Base-by-base conservation (phyloP, 2,888 invertebrate species). In the Patella caerulea region DNA sequence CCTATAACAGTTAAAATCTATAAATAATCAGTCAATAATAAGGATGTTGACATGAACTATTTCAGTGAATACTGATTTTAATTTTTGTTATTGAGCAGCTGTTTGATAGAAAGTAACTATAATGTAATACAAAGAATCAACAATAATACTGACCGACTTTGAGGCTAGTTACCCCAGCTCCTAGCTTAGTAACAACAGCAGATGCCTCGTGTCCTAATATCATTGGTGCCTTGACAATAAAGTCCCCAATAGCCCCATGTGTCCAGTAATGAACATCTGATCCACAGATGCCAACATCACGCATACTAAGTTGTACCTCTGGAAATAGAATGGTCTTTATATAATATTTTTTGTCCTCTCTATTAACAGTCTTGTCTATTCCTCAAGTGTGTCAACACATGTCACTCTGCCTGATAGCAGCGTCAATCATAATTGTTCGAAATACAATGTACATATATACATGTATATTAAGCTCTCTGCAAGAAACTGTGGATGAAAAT, bases 211-310 rank as follows among this genome's bases (percentile, higher is more conserved):
- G 98, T 0, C 98, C 98, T 90, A 98, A 95, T 54, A 98, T 94
- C 97, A 98, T 97, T 12, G 98, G 98, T 73, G 94, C 94, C 79
- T 94, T 94, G 0, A 98, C 94, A 54, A 97, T 93, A 90, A 98
- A 98, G 90, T 95, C 94, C 0, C 97, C 98, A 89, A 98, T 98
- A 24, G 94, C 92, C 14, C 98, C 98, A 82, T 94, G 93, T 56
- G 94, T 94, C 93, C 96, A 94, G 92, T 98, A 98, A 92, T 98
- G 98, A 7, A 99, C 96, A 92, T 99, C 98, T 29, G 93, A 93
- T 0, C 98, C 98, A 91, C 98, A 99, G 88, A 99, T 98, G n/a
- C 98, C 98, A 72, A 98, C 97, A 83, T 95, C 95, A 89, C 95
- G 95, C 96, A 98, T 97, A 84, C 94, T 94, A 24, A 98, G 91